These are phyloP conservation scores for Tetragonula clypearis DNA, from an alignment of 1,140 invertebrate species.

Conservation along the genomic window DNA sequence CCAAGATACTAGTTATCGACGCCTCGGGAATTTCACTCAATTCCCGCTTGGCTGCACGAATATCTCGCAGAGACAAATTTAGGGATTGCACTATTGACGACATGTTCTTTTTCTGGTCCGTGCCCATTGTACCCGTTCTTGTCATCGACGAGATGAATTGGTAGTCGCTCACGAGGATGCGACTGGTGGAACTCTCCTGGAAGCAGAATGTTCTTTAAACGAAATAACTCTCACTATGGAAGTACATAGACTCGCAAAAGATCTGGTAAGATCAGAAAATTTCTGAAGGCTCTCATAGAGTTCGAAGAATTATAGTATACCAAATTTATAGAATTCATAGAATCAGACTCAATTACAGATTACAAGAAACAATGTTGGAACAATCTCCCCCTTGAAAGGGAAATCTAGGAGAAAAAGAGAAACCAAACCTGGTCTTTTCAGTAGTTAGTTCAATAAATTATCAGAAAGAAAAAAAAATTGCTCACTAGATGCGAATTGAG, in stretches of 20 bases:
- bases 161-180: conserved; percentile 64
- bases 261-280: not conserved
- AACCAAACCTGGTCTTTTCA: too few relatives aligned
- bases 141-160: conserved; percentile 67
- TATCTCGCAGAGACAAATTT: conserved; percentile 60
- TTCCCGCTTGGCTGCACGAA: conserved; percentile 50
- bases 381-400: not conserved
- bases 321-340: too few relatives aligned
- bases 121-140: conserved; percentile 59
- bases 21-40: conserved; percentile 7
- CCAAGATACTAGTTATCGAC: conserved; percentile 25
- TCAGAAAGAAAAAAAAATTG: not conserved
- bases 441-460: too few relatives aligned
- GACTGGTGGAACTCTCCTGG: conserved; percentile 61
- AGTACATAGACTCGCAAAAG: not conserved
- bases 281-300: not conserved
- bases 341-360: too few relatives aligned
- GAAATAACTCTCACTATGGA: not conserved
- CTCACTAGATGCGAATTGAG: conserved; percentile 59
- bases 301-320: not conserved
- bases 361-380: not conserved
- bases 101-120: conserved; percentile 50
- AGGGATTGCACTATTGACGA: conserved; percentile 55
- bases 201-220: not conserved
- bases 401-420: too few relatives aligned